A percentile compares a stretch with the other conserved stretches of the same genome.
phyloP scores from a whole-genome alignment of 1,140 invertebrate species.

The Adoxophyes honmai region DNA sequence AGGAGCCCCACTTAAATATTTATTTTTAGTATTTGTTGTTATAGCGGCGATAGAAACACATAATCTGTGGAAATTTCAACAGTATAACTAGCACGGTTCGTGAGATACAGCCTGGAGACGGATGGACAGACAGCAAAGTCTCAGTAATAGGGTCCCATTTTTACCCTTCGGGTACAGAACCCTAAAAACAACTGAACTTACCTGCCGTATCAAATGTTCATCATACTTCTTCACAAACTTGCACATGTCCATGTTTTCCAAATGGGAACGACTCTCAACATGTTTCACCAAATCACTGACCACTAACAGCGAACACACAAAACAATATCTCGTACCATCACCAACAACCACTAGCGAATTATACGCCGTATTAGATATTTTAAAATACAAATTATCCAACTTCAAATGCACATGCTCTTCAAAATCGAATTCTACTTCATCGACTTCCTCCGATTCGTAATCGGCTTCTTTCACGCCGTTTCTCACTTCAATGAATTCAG shows the following conservation, averaged over 20 bases:
- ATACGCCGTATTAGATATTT: slow-evolving; percentile 23
- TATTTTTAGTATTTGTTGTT: too few species aligned
- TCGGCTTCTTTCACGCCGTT: slow-evolving; percentile 7
- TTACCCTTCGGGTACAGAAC: too few species aligned
- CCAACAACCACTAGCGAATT: slow-evolving; percentile 27
- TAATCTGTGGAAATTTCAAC: too few species aligned
- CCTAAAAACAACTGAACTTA: slow-evolving; percentile 9
- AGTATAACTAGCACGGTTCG: too few species aligned
- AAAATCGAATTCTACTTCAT: slow-evolving; percentile 12
- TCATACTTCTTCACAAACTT: slow-evolving; percentile 31
- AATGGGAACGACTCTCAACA: slow-evolving; percentile 17
- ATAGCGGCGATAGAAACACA: too few species aligned
- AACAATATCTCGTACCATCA: slow-evolving; percentile 25
- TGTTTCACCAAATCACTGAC: slow-evolving; percentile 20
- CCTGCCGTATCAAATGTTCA: slow-evolving; percentile 33
- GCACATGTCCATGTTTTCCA: slow-evolving; percentile 21
- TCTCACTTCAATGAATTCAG: neutral
- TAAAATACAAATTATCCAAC: slow-evolving; percentile 24
- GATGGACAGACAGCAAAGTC: too few species aligned
- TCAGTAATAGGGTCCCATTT: too few species aligned
- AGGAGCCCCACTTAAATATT: too few species aligned
- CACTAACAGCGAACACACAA: slow-evolving; percentile 21
- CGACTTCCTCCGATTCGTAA: neutral
- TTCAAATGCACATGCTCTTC: slow-evolving; percentile 28
- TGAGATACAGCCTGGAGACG: too few species aligned